phyloP scores from a whole-genome alignment of 1,140 invertebrate species.

The Tetragnatha versicolor region DNA sequence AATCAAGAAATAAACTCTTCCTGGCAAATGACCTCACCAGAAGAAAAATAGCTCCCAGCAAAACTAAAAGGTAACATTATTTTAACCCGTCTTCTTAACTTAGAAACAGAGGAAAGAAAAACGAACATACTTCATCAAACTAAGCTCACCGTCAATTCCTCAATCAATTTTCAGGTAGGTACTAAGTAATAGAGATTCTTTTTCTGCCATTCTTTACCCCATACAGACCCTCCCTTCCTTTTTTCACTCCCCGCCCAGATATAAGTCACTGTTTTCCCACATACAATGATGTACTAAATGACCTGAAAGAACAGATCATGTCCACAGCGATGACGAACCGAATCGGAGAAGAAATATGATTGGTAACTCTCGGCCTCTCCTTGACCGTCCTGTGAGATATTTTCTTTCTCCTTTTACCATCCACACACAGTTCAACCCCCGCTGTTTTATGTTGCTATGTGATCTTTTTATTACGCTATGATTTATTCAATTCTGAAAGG shows the following conservation, averaged over 20 bases:
- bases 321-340: neutral
- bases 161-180: too few species aligned
- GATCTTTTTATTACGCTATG: slow-evolving; percentile 3
- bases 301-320: neutral
- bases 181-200: too few species aligned
- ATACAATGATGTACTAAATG: slow-evolving; percentile 8
- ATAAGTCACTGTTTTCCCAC: slow-evolving; percentile 28
- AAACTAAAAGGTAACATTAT: too few species aligned
- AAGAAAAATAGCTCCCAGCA: too few species aligned
- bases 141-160: too few species aligned
- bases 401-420: slow-evolving; percentile 15
- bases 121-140: too few species aligned
- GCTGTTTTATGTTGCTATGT: slow-evolving; percentile 9
- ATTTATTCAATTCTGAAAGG: slow-evolving; percentile 15
- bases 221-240: neutral
- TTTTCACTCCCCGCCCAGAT: neutral
- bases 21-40: too few species aligned
- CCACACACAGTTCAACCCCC: neutral
- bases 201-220: too few species aligned
- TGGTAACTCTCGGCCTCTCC: slow-evolving; percentile 7
- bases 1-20: too few species aligned
- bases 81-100: too few species aligned
- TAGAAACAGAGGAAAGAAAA: too few species aligned
- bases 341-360: slow-evolving; percentile 27
- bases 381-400: neutral